Evolutionary conservation across 2,797 vertebrate species (phyloP), one percentile per base, ranked within the genome.

Genomic region (Lacerta agilis): DNA sequence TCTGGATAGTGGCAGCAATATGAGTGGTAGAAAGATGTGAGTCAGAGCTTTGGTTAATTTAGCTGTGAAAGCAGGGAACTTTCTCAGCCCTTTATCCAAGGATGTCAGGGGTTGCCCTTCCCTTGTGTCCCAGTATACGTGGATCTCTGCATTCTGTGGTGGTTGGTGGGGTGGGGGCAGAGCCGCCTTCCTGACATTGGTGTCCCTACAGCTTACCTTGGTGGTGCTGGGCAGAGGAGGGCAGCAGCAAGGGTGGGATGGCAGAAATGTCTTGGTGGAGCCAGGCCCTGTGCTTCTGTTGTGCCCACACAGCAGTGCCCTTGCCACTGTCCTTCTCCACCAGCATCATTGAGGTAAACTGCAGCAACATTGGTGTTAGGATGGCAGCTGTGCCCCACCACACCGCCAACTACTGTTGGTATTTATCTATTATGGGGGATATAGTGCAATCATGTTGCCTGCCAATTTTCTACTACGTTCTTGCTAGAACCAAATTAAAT

Each of bases 401-500:
- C 58, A 20, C 18, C 18, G 2, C 18, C 18, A 17, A 61, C 58
- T 61, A 61, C 18, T 20, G 58, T 72, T 36, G 10, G 29, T 33
- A 15, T 33, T n/a, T 20, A 73, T 83, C 1, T 66, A 49, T 41
- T 78, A 27, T 29, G 36, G 7, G 13, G 10, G 9, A 71, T 29
- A 33, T 55, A 58, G 71, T 82, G n/a, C 33, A 78, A n/a, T 33
- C 25, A 18, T 79, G 38, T 11, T 25, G 5, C 18, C 36, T 64
- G 8, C n/a, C 80, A 33, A 1, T 25, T 36, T 85, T 90, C 75
- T 90, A 64, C 3, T 20, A 87, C 2, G 3, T 84, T 66, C 10
- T 36, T 41, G 77, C 90, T 89, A 79, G 76, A 85, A 87, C 88
- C 73, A 27, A 13, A 15, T 10, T 33, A 67, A 66, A 38, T 80